A percentile compares a stretch with the other conserved stretches of the same genome.
phyloP scores from a whole-genome alignment of 2,797 vertebrate genomes.

The Phrynocephalus guinanensis region DNA sequence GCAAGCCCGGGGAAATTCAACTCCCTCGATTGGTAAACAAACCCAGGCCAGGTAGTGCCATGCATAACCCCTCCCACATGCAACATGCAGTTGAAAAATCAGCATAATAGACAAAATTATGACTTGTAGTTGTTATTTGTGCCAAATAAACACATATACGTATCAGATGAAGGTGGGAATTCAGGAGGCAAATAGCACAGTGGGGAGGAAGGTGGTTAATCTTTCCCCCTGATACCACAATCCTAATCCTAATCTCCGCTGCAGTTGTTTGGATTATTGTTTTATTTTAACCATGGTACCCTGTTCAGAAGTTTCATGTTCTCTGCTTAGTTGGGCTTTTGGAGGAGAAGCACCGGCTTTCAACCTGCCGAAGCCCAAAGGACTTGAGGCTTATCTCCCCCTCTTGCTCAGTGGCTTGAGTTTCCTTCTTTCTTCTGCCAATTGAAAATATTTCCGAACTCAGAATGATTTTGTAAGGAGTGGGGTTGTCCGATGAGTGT shows the following conservation, averaged over 20 bases:
- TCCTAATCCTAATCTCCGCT: background rate
- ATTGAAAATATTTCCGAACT: background rate
- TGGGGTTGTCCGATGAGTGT: background rate
- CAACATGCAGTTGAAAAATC: too few relatives aligned
- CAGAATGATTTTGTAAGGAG: background rate
- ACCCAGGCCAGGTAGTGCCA: too few relatives aligned
- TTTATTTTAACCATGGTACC: background rate
- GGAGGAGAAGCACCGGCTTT: too few relatives aligned
- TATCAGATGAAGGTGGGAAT: background rate
- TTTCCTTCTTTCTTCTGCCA: background rate
- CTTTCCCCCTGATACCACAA: background rate
- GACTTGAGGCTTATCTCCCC: background rate
- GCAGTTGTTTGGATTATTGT: background rate
- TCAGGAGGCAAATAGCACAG: background rate
- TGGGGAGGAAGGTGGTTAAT: background rate
- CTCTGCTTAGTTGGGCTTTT: background rate
- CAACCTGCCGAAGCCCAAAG: background rate
- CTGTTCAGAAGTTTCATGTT: background rate
- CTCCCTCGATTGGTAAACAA: too few relatives aligned
- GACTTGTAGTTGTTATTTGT: background rate
- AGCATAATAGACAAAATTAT: too few relatives aligned
- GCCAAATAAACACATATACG: background rate
- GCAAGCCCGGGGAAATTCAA: too few relatives aligned
- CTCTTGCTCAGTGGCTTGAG: background rate
- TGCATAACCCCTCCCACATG: too few relatives aligned